Conservation (phyloP, 1,140 invertebrate species). For the Cherax quadricarinatus region DNA sequence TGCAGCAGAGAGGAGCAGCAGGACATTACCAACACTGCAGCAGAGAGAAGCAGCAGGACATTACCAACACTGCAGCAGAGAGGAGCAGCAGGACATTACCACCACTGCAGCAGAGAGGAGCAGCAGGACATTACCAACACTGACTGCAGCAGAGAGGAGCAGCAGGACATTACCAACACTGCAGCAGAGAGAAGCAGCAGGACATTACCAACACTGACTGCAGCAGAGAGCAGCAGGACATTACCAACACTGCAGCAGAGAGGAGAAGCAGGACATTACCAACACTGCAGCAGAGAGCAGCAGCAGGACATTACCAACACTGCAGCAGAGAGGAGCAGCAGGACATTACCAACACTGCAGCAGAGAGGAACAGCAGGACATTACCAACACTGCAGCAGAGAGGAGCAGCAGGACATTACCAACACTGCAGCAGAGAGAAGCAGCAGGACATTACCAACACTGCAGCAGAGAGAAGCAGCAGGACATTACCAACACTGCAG, state of each 20-base stretch:
- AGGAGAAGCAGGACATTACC: background rate
- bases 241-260: background rate
- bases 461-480: background rate
- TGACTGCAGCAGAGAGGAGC: background rate
- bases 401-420: background rate
- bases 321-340: background rate
- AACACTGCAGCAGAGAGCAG: background rate
- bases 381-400: background rate
- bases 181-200: background rate
- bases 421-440: background rate
- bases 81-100: background rate
- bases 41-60: background rate
- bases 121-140: background rate
- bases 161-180: background rate
- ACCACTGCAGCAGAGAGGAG: background rate
- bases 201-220: background rate
- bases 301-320: background rate
- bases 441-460: background rate
- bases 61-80: background rate
- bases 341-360: background rate
- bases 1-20: background rate
- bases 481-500: background rate
- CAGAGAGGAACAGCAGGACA: background rate
- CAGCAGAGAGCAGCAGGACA: background rate
- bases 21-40: background rate